Conservation (phyloP, 2,797 vertebrate species). For the Scyliorhinus canicula region DNA sequence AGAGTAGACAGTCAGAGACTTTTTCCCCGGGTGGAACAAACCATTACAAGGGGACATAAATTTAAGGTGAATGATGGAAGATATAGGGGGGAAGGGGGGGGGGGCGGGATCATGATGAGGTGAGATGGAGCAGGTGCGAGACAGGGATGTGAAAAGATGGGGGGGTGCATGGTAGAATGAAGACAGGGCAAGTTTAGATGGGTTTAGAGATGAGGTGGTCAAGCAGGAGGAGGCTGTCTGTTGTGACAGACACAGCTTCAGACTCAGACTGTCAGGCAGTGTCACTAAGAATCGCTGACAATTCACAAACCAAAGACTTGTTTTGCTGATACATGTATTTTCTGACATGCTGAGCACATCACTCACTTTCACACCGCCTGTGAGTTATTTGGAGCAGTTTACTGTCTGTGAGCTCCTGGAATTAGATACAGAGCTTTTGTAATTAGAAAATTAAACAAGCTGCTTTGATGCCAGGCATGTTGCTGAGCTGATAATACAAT, state of each 20-base stretch:
- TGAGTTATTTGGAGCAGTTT: neutral
- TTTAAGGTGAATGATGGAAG: no score
- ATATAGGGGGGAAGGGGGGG: neutral
- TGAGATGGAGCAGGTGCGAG: no score
- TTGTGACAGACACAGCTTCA: neutral
- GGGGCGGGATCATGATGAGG: no score
- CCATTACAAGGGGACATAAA: no score
- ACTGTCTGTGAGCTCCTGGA: neutral
- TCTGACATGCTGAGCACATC: neutral
- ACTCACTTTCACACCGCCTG: neutral
- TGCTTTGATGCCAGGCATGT: neutral
- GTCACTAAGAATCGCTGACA: neutral
- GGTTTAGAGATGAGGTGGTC: neutral
- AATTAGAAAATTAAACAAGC: constrained; percentile 7
- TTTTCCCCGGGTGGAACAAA: no score
- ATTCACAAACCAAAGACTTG: neutral
- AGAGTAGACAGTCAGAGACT: no score
- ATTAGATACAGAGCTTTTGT: neutral
- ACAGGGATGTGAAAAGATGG: no score
- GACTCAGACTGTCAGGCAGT: neutral
- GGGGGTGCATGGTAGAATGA: no score
- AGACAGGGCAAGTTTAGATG: no score
- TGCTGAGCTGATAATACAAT: neutral
- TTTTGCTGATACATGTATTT: neutral
- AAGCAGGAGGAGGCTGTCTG: neutral